A percentile compares a stretch with the other conserved stretches of the same genome.
Evolutionary conservation across 2,113 vertebrate species (phyloP).

Genomic region (Apus apus): DNA sequence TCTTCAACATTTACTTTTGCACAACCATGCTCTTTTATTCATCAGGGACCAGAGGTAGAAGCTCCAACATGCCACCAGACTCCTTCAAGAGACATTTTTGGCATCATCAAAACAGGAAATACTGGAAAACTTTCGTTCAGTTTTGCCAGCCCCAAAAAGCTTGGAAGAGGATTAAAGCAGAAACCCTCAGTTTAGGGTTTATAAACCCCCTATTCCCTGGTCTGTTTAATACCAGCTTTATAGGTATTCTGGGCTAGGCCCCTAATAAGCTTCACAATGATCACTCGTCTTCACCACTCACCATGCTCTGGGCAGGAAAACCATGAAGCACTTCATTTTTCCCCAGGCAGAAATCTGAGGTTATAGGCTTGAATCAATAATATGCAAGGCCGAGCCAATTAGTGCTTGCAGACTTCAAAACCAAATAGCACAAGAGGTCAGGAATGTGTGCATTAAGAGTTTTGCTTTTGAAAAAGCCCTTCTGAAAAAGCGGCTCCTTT

Average conservation of each 20-base stretch:
- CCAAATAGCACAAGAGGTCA: conserved; percentile 18
- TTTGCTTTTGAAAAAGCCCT: background rate
- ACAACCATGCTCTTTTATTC: background rate
- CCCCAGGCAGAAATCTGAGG: background rate
- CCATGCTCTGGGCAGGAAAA: background rate
- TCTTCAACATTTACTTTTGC: background rate
- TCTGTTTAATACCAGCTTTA: background rate
- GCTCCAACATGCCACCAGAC: background rate
- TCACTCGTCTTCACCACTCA: background rate
- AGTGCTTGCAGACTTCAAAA: background rate
- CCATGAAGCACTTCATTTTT: background rate
- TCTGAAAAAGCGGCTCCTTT: background rate
- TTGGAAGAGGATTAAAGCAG: background rate
- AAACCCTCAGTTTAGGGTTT: background rate
- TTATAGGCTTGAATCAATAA: conserved; percentile 13
- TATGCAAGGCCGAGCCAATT: background rate
- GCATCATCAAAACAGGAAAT: background rate
- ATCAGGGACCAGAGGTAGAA: background rate
- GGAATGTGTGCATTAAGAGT: background rate
- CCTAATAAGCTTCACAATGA: background rate
- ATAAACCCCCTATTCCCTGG: background rate
- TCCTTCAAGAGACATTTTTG: background rate
- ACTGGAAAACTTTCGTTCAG: background rate
- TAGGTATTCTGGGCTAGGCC: background rate
- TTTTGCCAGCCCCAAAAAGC: background rate